Evolutionary conservation across 2,113 vertebrate species (phyloP), one percentile per base, ranked within the genome.

Genomic region (Merops nubicus): DNA sequence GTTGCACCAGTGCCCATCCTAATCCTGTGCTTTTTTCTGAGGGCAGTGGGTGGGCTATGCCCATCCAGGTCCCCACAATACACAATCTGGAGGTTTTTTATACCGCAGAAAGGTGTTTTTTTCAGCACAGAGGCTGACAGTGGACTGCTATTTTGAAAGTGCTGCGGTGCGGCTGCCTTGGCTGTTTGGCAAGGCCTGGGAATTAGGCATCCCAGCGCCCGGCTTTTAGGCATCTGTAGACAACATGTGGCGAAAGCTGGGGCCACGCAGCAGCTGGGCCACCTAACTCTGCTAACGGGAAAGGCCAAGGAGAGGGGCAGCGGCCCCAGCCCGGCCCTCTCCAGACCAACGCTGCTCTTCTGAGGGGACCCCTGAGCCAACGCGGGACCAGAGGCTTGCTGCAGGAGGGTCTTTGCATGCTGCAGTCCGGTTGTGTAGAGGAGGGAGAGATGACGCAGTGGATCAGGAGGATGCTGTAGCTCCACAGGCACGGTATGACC

Each of bases 171-270:
- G 78, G 57, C 78, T 96, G 95, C 93, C 85, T 96, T 94, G 47
- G 96, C 93, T 95, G 95, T 92, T 97, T 26, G 20, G 48, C 82
- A 76, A 82, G 63, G 54, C 83, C 78, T 80, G 60, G 77, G 93
- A 93, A 92, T 78, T 8, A n/a, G 69, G 73, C 94, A 78, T 28
- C 20, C 13, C 51, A 47, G 81, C 85, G 80, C 68, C 64, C 59
- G 45, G 87, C 47, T 91, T 87, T 84, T 28, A 78, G 64, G 84
- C 84, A 92, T 93, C 80, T 91, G 91, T 56, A 78, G 76, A 62
- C 86, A 96, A 51, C 74, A 76, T 82, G 80, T 89, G 87, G n/a
- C 0, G 9, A 40, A 79, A 81, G 51, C n/a, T 16, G 84, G 62
- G 64, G 68, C 76, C 0, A 1, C 0, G 7, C 29, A 7, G 60